Conservation (phyloP, 2,888 invertebrate species). For the Aricia artaxerxes region DNA sequence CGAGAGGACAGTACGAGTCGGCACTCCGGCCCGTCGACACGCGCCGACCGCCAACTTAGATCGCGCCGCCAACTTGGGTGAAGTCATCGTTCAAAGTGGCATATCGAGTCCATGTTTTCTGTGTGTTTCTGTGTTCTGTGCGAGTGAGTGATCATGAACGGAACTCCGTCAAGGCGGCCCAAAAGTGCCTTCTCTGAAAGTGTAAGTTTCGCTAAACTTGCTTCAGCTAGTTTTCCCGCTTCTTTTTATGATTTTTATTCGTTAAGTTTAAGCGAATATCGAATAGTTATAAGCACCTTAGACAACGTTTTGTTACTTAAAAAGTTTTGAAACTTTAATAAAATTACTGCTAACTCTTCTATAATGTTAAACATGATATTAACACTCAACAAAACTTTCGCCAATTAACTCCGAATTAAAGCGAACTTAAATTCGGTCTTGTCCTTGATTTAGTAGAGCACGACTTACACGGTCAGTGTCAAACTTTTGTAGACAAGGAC, state of each 20-base stretch:
- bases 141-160: conserved; percentile 74
- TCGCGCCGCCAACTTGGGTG: conserved; percentile 68
- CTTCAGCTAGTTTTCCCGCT: background rate
- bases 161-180: conserved; percentile 71
- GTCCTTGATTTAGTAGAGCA: conserved; percentile 30
- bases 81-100: conserved; percentile 74
- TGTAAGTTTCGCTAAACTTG: conserved; percentile 53
- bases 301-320: too few species aligned
- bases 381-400: background rate
- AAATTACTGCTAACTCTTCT: background rate
- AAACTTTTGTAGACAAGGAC: conserved; percentile 42
- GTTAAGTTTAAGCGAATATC: background rate
- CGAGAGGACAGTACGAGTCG: conserved; percentile 35
- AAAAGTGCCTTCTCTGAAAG: conserved; percentile 75
- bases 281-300: too few species aligned
- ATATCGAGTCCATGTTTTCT: conserved; percentile 40
- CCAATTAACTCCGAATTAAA: background rate
- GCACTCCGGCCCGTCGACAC: conserved; percentile 55
- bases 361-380: background rate
- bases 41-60: conserved; percentile 55
- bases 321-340: background rate
- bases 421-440: conserved; percentile 13
- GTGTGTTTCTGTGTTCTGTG: conserved; percentile 67
- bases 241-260: background rate
- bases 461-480: conserved; percentile 38